These are phyloP conservation scores for Esox masquinongy DNA, from an alignment of 2,797 vertebrate species.

Conservation along the genomic window DNA sequence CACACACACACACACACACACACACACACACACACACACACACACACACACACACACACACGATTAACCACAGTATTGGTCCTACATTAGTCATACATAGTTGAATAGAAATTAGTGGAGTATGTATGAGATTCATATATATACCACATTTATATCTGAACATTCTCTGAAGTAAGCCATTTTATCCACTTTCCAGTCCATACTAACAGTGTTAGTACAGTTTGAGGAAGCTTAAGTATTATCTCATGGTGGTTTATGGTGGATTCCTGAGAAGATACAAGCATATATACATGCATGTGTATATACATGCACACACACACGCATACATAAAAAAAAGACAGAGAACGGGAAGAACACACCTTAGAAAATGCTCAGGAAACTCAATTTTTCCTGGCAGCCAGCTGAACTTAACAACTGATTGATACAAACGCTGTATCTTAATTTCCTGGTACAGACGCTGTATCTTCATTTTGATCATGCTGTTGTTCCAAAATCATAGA, in stretches of 20 bases:
- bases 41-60: neutral
- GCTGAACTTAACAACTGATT: slow-evolving; percentile 66
- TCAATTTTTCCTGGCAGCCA: slow-evolving; percentile 65
- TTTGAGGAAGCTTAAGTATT: slow-evolving; percentile 37
- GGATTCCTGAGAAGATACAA: slow-evolving; percentile 34
- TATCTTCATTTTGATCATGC: too few relatives aligned
- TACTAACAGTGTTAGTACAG: slow-evolving; percentile 44
- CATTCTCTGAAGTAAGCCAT: neutral
- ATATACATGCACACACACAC: slow-evolving; percentile 17
- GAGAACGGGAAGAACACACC: slow-evolving; percentile 71
- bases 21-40: neutral
- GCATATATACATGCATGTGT: too few relatives aligned
- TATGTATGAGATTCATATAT: neutral
- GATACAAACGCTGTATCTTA: too few relatives aligned
- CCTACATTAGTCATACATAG: slow-evolving; percentile 50
- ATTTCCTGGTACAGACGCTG: too few relatives aligned
- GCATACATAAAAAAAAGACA: slow-evolving; percentile 32
- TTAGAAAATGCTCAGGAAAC: slow-evolving; percentile 72
- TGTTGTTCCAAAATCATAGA: too few relatives aligned
- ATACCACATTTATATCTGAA: slow-evolving; percentile 37
- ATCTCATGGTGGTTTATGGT: slow-evolving; percentile 39
- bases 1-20: slow-evolving; percentile 28
- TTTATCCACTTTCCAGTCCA: slow-evolving; percentile 18
- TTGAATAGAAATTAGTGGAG: neutral
- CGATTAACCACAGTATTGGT: slow-evolving; percentile 20